Conservation (phyloP, 1,140 invertebrate genomes). For the Platyscapa corneri region DNA sequence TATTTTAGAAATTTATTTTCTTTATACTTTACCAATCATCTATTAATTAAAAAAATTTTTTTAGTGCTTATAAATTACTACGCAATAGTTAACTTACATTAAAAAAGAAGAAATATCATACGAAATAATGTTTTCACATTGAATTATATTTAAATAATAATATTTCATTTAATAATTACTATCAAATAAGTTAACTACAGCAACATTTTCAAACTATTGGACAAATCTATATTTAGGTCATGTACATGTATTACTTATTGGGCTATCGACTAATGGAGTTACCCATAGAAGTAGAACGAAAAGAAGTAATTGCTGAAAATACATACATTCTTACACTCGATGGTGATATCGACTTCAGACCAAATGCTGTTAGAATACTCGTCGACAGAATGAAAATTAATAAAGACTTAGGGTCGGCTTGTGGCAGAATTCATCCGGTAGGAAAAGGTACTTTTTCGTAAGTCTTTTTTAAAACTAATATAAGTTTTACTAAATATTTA, state of each 20-base stretch:
- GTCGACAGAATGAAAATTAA: conserved; percentile 95
- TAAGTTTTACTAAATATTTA: too few species aligned
- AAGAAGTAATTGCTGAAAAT: conserved; percentile 87
- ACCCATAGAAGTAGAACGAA: conserved; percentile 80
- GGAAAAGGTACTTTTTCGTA: conserved; percentile 87
- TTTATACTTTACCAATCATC: too few species aligned
- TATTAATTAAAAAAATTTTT: too few species aligned
- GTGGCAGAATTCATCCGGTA: conserved; percentile 93
- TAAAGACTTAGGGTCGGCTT: conserved; percentile 89
- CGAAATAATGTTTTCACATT: too few species aligned
- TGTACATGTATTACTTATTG: conserved; percentile 96
- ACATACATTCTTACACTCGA: conserved; percentile 93
- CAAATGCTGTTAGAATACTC: conserved; percentile 87
- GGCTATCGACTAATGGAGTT: conserved; percentile 87
- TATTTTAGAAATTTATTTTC: too few species aligned
- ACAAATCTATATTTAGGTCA: conserved; percentile 76
- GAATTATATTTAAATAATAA: too few species aligned
- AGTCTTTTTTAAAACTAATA: too few species aligned
- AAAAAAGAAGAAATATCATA: too few species aligned
- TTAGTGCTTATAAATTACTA: too few species aligned
- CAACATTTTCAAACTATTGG: background rate
- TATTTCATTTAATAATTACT: too few species aligned
- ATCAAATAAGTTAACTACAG: too few species aligned
- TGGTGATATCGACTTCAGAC: conserved; percentile 94
- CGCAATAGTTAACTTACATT: too few species aligned